Conservation (phyloP, 2,113 vertebrate genomes). For the Notothenia rossii region DNA sequence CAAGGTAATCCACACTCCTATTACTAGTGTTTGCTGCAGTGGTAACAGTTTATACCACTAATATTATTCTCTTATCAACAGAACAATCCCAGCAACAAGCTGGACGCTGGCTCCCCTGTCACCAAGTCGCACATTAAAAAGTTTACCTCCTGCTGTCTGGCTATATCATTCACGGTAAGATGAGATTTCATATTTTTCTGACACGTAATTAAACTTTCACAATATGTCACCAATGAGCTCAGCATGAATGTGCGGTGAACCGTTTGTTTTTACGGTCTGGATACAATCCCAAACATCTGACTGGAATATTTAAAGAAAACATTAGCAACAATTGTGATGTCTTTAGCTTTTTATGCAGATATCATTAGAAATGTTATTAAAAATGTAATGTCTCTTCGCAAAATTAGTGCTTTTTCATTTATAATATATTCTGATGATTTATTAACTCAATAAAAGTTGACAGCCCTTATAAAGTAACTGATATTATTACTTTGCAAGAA, state of each 20-base stretch:
- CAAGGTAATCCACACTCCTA: constrained; percentile 85
- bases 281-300: background rate
- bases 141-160: constrained; percentile 96
- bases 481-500: background rate
- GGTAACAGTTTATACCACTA: background rate
- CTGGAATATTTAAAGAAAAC: background rate
- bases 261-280: background rate
- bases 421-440: background rate
- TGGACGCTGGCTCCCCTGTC: constrained; percentile 83
- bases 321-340: no score
- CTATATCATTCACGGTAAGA: constrained; percentile 94
- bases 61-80: constrained; percentile 68
- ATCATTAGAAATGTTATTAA: background rate
- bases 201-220: background rate
- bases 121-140: constrained; percentile 93
- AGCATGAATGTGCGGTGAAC: constrained; percentile 1
- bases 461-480: background rate
- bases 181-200: background rate
- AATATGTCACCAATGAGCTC: background rate
- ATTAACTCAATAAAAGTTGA: background rate
- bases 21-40: background rate
- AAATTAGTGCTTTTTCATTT: no score
- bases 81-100: constrained; percentile 96
- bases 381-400: background rate
- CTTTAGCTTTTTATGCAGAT: no score